Evolutionary conservation across 2,888 invertebrate species (phyloP), one percentile per base, ranked within the genome.

Genomic region (Sinodicranocentrus sp.): DNA sequence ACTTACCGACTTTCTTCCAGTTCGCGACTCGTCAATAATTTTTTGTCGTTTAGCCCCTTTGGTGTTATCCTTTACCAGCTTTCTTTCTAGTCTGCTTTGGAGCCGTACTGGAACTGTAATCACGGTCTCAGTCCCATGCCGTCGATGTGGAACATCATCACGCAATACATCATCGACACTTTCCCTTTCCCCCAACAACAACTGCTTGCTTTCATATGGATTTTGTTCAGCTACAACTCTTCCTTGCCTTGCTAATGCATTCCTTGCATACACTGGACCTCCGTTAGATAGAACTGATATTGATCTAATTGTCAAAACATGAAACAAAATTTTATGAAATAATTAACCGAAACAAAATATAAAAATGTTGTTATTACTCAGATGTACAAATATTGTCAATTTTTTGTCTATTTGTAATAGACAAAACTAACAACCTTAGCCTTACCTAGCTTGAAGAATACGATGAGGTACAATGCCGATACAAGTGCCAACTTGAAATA

Each of bases 101-200:
- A 88, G 54, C n/a, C 73, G 72, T 1, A 85, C 1, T 0, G 88
- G 88, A 19, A 88, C 85, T 19, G 85, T 88, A 10, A 88, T 88
- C 2, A 84, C 23, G 19, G 21, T 48, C 43, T 33, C 26, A n/a
- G 68, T 15, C 21, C 33, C 23, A 10, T 17, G n/a, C n/a, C n/a
- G n/a, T n/a, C n/a, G n/a, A n/a, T n/a, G n/a, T n/a, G n/a, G n/a
- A n/a, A n/a, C n/a, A n/a, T n/a, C n/a, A n/a, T n/a, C n/a, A n/a
- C n/a, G n/a, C n/a, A n/a, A n/a, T n/a, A n/a, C n/a, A n/a, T n/a
- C n/a, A n/a, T n/a, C n/a, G n/a, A n/a, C n/a, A n/a, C n/a, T 39
- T 63, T 23, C 57, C 2, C 23, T 3, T n/a, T 63, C 21, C 57
- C n/a, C 21, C 57, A 33, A 33, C 33, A 10, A 48, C 48, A 10